phyloP scores from a whole-genome alignment of 2,113 vertebrate genomes.

The Empidonax alnorum region DNA sequence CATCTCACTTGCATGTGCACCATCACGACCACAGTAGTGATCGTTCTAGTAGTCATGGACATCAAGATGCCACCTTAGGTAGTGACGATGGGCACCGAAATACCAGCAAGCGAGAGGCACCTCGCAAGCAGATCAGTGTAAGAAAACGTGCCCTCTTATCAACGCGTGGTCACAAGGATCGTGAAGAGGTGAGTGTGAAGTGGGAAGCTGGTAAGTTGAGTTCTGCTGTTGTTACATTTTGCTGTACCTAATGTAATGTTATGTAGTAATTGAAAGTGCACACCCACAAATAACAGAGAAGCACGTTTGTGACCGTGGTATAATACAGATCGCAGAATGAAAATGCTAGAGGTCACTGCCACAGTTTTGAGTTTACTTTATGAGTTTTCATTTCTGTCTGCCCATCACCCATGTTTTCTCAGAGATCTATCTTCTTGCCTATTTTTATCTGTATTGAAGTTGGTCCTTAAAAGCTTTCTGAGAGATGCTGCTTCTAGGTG shows the following conservation, averaged over 20 bases:
- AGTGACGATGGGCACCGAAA: constrained; percentile 60
- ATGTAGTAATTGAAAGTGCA: accelerated
- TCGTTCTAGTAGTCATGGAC: constrained; percentile 50
- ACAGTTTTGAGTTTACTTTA: not conserved
- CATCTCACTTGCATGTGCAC: constrained; percentile 22
- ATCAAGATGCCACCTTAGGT: constrained; percentile 51
- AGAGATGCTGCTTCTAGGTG: not conserved
- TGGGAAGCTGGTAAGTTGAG: not conserved
- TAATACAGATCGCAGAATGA: not conserved
- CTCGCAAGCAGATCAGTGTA: constrained; percentile 61
- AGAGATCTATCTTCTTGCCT: not conserved
- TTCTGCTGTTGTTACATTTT: not conserved
- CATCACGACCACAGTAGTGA: constrained; percentile 40
- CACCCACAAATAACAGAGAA: not conserved
- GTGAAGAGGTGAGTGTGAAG: constrained; percentile 69
- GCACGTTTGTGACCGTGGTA: accelerated
- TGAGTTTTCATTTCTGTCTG: not conserved
- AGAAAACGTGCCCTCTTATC: constrained; percentile 65
- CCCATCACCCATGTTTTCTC: not conserved
- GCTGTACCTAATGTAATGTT: not conserved
- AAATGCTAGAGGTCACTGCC: not conserved
- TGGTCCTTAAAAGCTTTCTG: not conserved
- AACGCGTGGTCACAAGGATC: constrained; percentile 43
- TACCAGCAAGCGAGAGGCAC: constrained; percentile 73
- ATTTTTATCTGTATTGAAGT: not conserved